A percentile compares a stretch with the other conserved stretches of the same genome.
Conservation (phyloP, 2,797 vertebrate species). For the Lithobates sylvaticus region DNA sequence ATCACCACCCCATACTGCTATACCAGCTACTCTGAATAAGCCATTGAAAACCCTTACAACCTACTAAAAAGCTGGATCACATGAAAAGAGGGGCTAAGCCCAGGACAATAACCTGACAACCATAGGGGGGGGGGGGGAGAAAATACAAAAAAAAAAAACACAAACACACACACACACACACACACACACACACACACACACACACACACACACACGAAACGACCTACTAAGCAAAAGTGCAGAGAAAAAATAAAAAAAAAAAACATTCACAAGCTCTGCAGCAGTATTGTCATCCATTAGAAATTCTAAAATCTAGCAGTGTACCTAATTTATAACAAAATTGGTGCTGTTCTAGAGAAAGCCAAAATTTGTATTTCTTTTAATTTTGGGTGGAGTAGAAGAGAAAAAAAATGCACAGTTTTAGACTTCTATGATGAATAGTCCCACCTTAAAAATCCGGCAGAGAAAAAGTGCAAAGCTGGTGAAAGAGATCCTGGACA, state of each 20-base stretch:
- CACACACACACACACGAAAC: background rate
- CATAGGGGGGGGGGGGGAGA: background rate
- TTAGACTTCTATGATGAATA: too few relatives aligned
- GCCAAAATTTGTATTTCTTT: too few relatives aligned
- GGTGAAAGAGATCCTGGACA: too few relatives aligned
- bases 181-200: background rate
- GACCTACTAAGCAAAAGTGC: background rate
- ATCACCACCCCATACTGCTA: background rate
- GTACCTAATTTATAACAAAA: background rate
- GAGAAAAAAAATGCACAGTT: too few relatives aligned
- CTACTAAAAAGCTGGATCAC: background rate
- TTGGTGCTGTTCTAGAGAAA: too few relatives aligned
- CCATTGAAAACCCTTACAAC: background rate
- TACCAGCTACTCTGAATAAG: background rate
- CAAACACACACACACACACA: background rate
- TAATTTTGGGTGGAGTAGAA: too few relatives aligned
- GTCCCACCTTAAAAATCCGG: too few relatives aligned
- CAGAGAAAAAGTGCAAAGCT: too few relatives aligned
- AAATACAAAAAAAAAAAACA: too few relatives aligned
- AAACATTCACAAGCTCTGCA: background rate
- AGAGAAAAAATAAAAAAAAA: background rate
- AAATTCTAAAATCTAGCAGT: background rate
- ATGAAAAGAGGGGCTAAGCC: background rate
- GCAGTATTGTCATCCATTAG: background rate
- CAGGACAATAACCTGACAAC: background rate